phyloP scores from a whole-genome alignment of 1,140 invertebrate genomes.

The Zaprionus kolodkinae region DNA sequence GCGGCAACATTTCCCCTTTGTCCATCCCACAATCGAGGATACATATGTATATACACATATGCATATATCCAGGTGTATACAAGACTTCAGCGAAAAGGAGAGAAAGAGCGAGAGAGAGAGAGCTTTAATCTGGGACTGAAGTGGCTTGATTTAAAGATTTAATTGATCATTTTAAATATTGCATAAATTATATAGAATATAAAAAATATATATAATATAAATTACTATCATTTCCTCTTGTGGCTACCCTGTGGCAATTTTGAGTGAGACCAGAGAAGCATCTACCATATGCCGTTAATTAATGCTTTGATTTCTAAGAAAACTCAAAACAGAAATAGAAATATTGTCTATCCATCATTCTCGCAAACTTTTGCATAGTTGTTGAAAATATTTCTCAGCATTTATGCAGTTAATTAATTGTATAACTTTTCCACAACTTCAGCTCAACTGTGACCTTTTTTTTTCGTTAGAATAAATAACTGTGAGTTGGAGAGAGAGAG shows the following conservation, averaged over 20 bases:
- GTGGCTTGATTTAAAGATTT: too few species aligned
- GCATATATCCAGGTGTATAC: neutral
- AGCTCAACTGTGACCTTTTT: neutral
- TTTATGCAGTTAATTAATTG: neutral
- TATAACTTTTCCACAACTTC: neutral
- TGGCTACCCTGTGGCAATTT: too few species aligned
- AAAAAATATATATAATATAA: too few species aligned
- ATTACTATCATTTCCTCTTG: too few species aligned
- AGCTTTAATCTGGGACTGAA: too few species aligned
- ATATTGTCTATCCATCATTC: neutral
- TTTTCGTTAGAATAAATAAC: conserved; percentile 26
- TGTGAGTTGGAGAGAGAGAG: too few species aligned
- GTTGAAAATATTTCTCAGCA: neutral
- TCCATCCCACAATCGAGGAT: neutral
- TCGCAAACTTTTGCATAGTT: neutral
- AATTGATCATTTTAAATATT: too few species aligned
- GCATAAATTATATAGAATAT: too few species aligned
- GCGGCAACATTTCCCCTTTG: neutral
- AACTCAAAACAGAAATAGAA: neutral
- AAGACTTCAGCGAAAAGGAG: too few species aligned
- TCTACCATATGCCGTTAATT: too few species aligned
- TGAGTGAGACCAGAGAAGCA: too few species aligned
- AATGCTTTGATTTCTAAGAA: neutral
- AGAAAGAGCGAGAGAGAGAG: too few species aligned
- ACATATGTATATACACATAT: neutral